phyloP scores from a whole-genome alignment of 2,888 invertebrate species.

The Cremastinae sp. region DNA sequence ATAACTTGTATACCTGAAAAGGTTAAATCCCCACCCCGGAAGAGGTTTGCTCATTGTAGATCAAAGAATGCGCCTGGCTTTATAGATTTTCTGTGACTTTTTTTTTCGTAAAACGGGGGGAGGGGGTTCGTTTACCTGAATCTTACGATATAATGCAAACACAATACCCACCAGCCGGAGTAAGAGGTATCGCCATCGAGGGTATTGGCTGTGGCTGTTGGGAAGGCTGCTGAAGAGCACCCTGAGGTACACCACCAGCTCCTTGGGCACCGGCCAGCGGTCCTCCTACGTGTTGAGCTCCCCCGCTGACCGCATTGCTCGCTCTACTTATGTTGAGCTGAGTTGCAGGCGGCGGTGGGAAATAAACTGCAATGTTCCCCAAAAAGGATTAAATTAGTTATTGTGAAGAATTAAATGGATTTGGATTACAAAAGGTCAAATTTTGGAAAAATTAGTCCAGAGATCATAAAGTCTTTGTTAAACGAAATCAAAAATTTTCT shows the following conservation, averaged over 20 bases:
- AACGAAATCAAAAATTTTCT: no score
- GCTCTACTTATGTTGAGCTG: slow-evolving; percentile 71
- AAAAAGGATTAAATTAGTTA: not conserved
- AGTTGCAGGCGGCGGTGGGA: slow-evolving; percentile 66
- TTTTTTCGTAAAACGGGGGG: no score
- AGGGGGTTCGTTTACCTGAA: no score
- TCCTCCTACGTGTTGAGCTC: slow-evolving; percentile 74
- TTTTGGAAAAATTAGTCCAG: no score
- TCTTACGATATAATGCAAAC: not conserved
- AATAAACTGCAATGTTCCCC: slow-evolving; percentile 26
- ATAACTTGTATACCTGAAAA: not conserved
- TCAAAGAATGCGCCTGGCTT: no score
- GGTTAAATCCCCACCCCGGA: no score
- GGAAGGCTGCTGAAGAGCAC: slow-evolving; percentile 74
- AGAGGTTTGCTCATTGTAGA: no score
- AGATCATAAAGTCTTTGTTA: not conserved
- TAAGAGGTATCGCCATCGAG: slow-evolving; percentile 70
- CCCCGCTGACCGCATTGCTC: slow-evolving; percentile 73
- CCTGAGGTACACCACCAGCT: slow-evolving; percentile 74
- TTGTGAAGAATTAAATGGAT: not conserved
- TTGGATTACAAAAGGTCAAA: no score
- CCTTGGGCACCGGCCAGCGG: slow-evolving; percentile 75
- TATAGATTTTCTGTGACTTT: no score
- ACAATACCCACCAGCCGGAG: slow-evolving; percentile 69
- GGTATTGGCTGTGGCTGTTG: slow-evolving; percentile 74